Evolutionary conservation across 2,797 vertebrate species (phyloP), one percentile per base, ranked within the genome.

Genomic region (Poeciliopsis presidionis): DNA sequence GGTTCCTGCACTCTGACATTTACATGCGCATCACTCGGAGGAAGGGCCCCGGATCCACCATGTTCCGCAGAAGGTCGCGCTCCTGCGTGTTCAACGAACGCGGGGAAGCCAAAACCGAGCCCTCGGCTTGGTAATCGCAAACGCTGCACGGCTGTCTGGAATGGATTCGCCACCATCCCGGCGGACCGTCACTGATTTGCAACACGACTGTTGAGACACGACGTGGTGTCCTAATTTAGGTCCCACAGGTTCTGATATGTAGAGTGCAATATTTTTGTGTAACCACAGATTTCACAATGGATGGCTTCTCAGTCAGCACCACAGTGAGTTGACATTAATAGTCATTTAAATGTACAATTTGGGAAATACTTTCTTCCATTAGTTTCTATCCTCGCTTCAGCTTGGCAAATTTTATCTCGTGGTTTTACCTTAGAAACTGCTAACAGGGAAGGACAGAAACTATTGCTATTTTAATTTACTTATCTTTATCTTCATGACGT

Each of bases 81-180:
- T 99, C 98, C 80, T 98, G 98, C 74, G 97, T 98, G 0, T 96
- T 96, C 91, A 96, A 88, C 39, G 97, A 98, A 11, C 95, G 97
- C 41, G 94, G 95, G 53, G 96, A 97, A 2, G 92, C 93, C 36
- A 91, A 95, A 0, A 87, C 93, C 18, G 93, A 95, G 9, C 90
- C 95, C 2, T 83, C 88, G 0, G 86, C 91, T 75, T 97, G 97
- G 96, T 92, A 96, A 79, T 90, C 82, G 63, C 49, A 36, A 43
- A 20, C 63, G 8, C 46, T 1, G 30, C 73, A 70, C 36, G 9
- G 1, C 3, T 12, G 53, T 75, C 53, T 74, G 49, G 76, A 76
- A 74, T 4, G 1, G 65, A 80, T 85, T 61, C 30, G 61, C 71
- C 46, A 49, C 57, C 78, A 30, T 25, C 63, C 46, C 46, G 28